phyloP scores from a whole-genome alignment of 2,113 vertebrate genomes.

The Chionis minor region DNA sequence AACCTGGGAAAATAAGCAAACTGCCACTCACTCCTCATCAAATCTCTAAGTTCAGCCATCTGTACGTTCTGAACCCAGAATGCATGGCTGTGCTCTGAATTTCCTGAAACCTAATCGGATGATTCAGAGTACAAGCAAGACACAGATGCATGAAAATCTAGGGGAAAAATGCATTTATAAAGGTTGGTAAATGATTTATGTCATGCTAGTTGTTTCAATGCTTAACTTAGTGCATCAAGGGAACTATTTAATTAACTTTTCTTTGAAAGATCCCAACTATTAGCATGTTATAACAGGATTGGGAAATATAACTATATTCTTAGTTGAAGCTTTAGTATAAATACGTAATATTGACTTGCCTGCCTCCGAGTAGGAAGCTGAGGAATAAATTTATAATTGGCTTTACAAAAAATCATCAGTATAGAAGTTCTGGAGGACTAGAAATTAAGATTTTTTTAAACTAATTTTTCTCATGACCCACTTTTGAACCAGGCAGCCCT shows the following conservation, averaged over 20 bases:
- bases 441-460: neutral
- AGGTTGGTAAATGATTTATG: constrained; percentile 23
- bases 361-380: neutral
- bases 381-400: neutral
- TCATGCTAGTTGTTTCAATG: neutral
- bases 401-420: neutral
- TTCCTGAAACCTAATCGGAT: neutral
- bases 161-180: constrained; percentile 7
- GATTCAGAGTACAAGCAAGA: neutral
- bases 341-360: neutral
- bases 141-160: neutral
- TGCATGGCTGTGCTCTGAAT: neutral
- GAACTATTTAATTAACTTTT: constrained; percentile 39
- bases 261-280: constrained; percentile 6
- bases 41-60: neutral
- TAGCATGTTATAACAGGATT: constrained; percentile 9
- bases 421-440: neutral
- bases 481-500: neutral
- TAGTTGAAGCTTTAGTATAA: constrained; percentile 10
- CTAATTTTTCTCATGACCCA: neutral
- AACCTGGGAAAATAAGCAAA: neutral
- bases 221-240: constrained; percentile 13
- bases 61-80: neutral
- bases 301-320: constrained; percentile 22
- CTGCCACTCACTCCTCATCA: neutral